These are phyloP conservation scores for Thunnus albacares DNA, from an alignment of 2,797 vertebrate species.

Conservation along the genomic window DNA sequence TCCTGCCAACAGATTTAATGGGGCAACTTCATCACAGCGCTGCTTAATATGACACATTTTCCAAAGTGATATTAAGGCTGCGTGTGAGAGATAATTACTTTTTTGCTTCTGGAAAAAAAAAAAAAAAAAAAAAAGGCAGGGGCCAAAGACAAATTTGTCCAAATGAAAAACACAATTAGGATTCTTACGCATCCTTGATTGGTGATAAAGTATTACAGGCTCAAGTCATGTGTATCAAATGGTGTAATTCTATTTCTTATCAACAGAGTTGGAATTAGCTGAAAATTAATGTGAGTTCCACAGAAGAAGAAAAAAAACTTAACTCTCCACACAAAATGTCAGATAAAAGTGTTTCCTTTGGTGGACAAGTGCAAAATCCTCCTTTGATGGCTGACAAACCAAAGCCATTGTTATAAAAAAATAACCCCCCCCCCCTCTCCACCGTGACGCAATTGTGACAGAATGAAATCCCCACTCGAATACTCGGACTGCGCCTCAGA, in stretches of 20 bases:
- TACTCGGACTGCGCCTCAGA: not conserved
- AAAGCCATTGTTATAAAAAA: constrained; percentile 5
- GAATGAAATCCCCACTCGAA: not conserved
- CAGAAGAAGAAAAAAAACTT: not conserved
- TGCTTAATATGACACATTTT: constrained; percentile 51
- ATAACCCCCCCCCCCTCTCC: not conserved
- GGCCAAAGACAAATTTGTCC: constrained; percentile 42
- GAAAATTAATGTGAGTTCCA: constrained; percentile 22
- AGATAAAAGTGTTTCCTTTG: constrained; percentile 2
- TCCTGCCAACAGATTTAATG: constrained; percentile 48
- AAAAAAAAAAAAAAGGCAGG: constrained; percentile 15
- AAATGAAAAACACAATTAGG: constrained; percentile 60
- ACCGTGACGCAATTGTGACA: not conserved
- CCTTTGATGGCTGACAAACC: constrained; percentile 4
- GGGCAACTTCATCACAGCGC: constrained; percentile 49
- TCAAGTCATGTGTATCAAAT: constrained; percentile 48
- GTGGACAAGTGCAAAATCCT: constrained; percentile 5
- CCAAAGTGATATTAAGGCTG: constrained; percentile 61
- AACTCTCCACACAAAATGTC: not conserved
- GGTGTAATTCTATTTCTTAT: constrained; percentile 53
- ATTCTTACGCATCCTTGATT: constrained; percentile 37
- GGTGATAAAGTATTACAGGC: constrained; percentile 44
- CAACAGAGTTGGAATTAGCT: constrained; percentile 35
- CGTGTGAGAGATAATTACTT: constrained; percentile 52
- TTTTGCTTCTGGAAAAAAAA: constrained; percentile 10